Percentiles rank a stretch among this genome's conserved stretches.
Evolutionary conservation across 2,113 vertebrate genomes (phyloP).

Genomic region (Leptocoma aspasia): DNA sequence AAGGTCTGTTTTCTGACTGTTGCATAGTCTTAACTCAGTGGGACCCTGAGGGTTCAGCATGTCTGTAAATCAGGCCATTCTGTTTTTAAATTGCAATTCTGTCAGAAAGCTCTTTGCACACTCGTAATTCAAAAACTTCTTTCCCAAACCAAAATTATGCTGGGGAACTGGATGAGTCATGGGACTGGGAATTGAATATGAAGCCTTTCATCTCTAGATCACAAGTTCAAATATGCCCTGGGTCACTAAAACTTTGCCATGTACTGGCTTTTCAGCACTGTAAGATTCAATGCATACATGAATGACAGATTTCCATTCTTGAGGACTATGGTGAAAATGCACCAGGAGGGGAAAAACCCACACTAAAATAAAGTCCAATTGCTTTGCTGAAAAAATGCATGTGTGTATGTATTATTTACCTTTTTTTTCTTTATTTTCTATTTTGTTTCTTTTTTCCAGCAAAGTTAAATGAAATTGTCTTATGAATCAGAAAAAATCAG

Average conservation of each 20-base stretch:
- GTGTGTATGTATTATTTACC: rapidly evolving
- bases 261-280: not conserved
- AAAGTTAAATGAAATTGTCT: not conserved
- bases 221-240: conserved; percentile 31
- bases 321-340: not conserved
- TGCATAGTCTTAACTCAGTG: not conserved
- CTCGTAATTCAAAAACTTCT: conserved; percentile 22
- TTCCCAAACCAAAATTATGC: conserved; percentile 42
- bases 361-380: not conserved
- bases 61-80: conserved; percentile 8
- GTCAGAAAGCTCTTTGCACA: not conserved
- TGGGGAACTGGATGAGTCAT: conserved; percentile 39
- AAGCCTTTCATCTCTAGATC: conserved; percentile 46
- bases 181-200: conserved; percentile 8
- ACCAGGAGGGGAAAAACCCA: not conserved
- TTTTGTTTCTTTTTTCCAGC: not conserved
- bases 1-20: not conserved
- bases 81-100: conserved; percentile 3
- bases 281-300: not conserved
- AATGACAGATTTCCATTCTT: not conserved
- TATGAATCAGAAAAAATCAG: not conserved
- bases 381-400: not conserved
- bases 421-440: not conserved
- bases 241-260: conserved; percentile 14
- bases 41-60: not conserved